Evolutionary conservation across 2,797 vertebrate species (phyloP), one percentile per base, ranked within the genome.

Genomic region (Graptemys geographica): DNA sequence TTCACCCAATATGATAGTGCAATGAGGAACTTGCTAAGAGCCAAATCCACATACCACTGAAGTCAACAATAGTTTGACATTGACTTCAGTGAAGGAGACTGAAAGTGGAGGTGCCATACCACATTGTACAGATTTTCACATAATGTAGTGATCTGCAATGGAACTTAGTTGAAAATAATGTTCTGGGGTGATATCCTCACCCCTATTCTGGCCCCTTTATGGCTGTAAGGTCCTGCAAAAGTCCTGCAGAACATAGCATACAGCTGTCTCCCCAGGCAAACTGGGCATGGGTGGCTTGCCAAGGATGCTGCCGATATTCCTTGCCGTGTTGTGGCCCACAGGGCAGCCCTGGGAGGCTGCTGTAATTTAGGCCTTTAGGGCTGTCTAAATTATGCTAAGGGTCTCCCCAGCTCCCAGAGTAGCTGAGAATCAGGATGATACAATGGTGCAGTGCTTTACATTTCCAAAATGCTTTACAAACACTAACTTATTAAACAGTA

Each of bases 401-500:
- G 15, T 13, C 21, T 78, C 27, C 28, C 21, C 21, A 41, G 37
- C 37, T 78, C 44, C 44, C 44, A 78, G 44, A 28, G 27, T 12
- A 47, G 27, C 37, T 25, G 18, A 72, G 37, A 72, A 72, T 41
- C 5, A 72, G 37, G 25, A 49, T 78, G 12, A 7, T 28, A 18
- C 44, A 28, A 31, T 47, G 28, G 74, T 78, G n/a, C 37, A 92
- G 72, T 79, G 52, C 55, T 97, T 97, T 96, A 93, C 11, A 86
- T 96, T 96, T 94, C 95, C 89, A 94, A 96, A 96, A 84, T 85
- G 89, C 90, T 96, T 95, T 95, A 92, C 79, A 95, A 96, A 97
- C 82, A 94, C 96, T 91, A 95, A 62, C 94, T 94, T 96, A 96
- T 96, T 96, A 97, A 93, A 95, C 95, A 96, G 96, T 93, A 84